These are phyloP conservation scores for Cebus imitator DNA, from an alignment of 2,113 vertebrate genomes.

Conservation along the genomic window DNA sequence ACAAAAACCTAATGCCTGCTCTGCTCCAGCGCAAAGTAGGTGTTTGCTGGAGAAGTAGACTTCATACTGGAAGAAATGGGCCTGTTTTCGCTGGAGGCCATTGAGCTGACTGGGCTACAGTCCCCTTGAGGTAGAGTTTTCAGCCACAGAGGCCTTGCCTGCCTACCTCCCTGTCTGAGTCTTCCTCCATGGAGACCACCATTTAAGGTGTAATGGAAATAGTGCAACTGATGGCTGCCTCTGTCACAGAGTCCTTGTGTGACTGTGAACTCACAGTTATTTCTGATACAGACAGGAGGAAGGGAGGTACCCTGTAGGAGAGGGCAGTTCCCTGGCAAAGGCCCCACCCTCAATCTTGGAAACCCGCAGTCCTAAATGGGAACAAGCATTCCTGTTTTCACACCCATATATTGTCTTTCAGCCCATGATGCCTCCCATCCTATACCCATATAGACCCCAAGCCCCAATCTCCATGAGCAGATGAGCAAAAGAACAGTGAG, in stretches of 20 bases:
- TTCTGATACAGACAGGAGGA: too few species aligned
- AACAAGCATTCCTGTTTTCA: too few species aligned
- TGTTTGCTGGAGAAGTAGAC: neutral
- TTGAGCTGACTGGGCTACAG: neutral
- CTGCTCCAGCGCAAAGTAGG: neutral
- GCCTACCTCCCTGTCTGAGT: neutral
- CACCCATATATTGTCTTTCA: too few species aligned
- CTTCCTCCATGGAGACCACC: neutral
- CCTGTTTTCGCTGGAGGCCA: neutral
- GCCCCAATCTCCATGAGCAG: too few species aligned
- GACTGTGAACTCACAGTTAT: neutral
- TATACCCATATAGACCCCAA: too few species aligned
- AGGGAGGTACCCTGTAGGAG: too few species aligned
- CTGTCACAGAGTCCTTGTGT: neutral
- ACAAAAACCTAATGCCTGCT: neutral
- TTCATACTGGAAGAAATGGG: neutral
- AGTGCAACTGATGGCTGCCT: neutral
- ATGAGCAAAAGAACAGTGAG: too few species aligned
- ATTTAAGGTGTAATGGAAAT: neutral
- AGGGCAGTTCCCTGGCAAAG: too few species aligned
- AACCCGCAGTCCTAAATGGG: too few species aligned
- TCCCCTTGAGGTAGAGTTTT: neutral
- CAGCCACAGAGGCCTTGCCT: neutral
- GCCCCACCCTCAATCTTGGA: too few species aligned
- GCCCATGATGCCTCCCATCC: too few species aligned